Percentiles rank a stretch among this genome's conserved stretches.
Evolutionary conservation across 2,888 invertebrate genomes (phyloP).

Genomic region (Lepidonotus clava): DNA sequence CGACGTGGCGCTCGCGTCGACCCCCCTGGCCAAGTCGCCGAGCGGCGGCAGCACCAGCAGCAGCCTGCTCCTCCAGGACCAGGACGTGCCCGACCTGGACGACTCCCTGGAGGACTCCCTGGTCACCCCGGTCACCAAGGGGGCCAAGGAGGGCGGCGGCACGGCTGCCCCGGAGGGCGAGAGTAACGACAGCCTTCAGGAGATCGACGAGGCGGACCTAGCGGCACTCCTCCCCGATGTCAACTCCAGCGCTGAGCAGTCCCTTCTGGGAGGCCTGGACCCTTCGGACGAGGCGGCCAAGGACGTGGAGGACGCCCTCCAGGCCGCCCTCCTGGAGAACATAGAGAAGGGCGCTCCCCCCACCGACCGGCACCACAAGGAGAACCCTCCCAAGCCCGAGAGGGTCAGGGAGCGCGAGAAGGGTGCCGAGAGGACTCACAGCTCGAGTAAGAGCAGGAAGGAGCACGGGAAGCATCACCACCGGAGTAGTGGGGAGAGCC

Average conservation of each 20-base stretch:
- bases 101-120: constrained; percentile 46
- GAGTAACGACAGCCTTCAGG: constrained; percentile 59
- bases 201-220: constrained; percentile 82
- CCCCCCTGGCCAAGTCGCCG: neutral
- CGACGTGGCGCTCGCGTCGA: neutral
- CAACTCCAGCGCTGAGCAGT: constrained; percentile 15
- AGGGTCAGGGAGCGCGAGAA: neutral
- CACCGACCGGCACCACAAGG: neutral
- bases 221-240: constrained; percentile 88
- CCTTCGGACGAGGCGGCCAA: neutral
- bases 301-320: constrained; percentile 37
- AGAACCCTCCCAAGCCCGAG: constrained; percentile 15
- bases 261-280: neutral
- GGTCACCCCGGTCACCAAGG: neutral
- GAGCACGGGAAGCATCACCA: neutral
- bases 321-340: constrained; percentile 39
- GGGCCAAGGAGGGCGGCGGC: neutral
- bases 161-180: constrained; percentile 35
- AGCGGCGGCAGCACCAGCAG: neutral
- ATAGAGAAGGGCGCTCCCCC: constrained; percentile 14
- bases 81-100: constrained; percentile 48
- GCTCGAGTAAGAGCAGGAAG: neutral
- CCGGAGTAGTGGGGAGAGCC: neutral
- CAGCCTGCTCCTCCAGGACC: constrained; percentile 26
- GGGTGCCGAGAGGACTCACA: neutral